These are phyloP conservation scores for Drosophila neonasuta DNA, from an alignment of 2,888 invertebrate species.

Conservation along the genomic window DNA sequence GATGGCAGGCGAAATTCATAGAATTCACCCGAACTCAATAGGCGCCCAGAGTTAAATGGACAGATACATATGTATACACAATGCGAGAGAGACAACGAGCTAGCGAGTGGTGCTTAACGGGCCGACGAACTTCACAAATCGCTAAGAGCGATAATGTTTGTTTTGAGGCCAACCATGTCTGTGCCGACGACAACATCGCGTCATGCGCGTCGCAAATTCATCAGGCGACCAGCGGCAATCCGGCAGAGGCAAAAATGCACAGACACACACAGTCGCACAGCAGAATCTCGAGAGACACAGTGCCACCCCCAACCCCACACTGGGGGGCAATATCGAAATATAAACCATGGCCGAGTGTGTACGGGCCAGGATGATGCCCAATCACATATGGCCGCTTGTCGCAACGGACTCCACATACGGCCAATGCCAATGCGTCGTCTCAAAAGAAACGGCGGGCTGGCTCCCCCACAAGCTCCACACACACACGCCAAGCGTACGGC, in stretches of 20 bases:
- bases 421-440: constrained; percentile 47
- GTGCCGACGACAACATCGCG: constrained; percentile 71
- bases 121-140: constrained; percentile 29
- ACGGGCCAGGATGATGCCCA: constrained; percentile 58
- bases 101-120: background rate
- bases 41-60: constrained; percentile 68
- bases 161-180: constrained; percentile 60
- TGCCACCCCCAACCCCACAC: background rate
- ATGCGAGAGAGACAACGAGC: background rate
- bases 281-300: background rate
- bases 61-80: background rate
- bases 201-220: constrained; percentile 82
- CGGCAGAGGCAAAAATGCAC: constrained; percentile 9
- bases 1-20: constrained; percentile 77
- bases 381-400: constrained; percentile 64
- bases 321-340: constrained; percentile 4
- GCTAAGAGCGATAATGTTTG: constrained; percentile 9
- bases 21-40: constrained; percentile 82
- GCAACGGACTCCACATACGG: constrained; percentile 59
- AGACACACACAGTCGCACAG: background rate
- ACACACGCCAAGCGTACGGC: constrained; percentile 26
- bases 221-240: constrained; percentile 70
- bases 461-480: constrained; percentile 43
- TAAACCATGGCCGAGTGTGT: constrained; percentile 25
- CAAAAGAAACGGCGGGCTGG: constrained; percentile 25